A percentile compares a stretch with the other conserved stretches of the same genome.
phyloP scores from a whole-genome alignment of 2,888 invertebrate genomes.

The Crocallis elinguaria region DNA sequence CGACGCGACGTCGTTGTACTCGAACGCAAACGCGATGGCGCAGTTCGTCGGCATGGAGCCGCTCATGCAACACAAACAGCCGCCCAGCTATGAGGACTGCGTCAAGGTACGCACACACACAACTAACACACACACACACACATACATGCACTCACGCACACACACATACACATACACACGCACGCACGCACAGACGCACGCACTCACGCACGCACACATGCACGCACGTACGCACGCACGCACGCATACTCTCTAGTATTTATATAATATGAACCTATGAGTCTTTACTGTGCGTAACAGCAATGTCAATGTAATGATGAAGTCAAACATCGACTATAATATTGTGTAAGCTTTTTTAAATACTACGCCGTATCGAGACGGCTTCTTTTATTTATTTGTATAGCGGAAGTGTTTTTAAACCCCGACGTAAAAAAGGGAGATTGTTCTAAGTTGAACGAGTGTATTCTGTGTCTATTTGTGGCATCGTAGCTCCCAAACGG shows the following conservation, averaged over 20 bases:
- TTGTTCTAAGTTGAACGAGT: too few species aligned
- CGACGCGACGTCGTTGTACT: slow-evolving; percentile 93
- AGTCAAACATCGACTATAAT: too few species aligned
- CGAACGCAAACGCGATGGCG: slow-evolving; percentile 91
- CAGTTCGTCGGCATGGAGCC: slow-evolving; percentile 86
- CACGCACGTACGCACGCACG: neutral
- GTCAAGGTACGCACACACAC: slow-evolving; percentile 86
- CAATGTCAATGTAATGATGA: too few species aligned
- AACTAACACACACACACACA: neutral
- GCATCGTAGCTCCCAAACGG: too few species aligned
- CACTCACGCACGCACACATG: slow-evolving; percentile 11
- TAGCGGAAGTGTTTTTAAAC: too few species aligned
- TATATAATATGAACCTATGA: too few species aligned
- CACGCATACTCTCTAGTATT: neutral
- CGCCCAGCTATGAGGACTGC: slow-evolving; percentile 95
- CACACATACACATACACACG: neutral
- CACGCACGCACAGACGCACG: slow-evolving; percentile 29
- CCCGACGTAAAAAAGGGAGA: too few species aligned
- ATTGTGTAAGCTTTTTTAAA: too few species aligned
- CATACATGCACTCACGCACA: neutral
- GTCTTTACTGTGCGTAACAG: too few species aligned
- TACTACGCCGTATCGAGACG: too few species aligned
- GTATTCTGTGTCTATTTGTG: too few species aligned
- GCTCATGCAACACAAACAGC: slow-evolving; percentile 88
- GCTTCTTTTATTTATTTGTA: too few species aligned